phyloP scores from a whole-genome alignment of 2,888 invertebrate genomes.

The Nysson spinosus region DNA sequence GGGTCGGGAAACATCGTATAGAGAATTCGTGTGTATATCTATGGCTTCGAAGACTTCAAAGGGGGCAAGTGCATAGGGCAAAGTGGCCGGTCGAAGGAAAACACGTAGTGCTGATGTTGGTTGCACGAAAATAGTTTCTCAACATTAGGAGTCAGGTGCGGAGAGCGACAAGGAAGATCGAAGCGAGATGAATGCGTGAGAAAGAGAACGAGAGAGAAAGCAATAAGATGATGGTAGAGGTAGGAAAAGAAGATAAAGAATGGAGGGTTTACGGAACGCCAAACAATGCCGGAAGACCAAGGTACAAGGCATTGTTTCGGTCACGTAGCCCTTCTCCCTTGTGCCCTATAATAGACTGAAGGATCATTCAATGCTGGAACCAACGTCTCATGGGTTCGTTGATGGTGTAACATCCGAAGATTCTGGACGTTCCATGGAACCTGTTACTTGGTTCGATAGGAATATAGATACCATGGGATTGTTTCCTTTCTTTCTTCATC shows the following conservation, averaged over 20 bases:
- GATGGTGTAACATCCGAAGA: slow-evolving; percentile 21
- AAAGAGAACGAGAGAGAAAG: neutral
- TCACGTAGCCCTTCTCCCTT: slow-evolving; percentile 47
- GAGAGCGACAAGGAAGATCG: no score
- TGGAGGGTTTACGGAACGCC: slow-evolving; percentile 21
- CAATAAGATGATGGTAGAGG: neutral
- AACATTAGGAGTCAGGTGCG: no score
- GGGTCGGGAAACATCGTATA: slow-evolving; percentile 33
- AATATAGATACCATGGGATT: slow-evolving; percentile 17
- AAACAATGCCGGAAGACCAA: slow-evolving; percentile 33
- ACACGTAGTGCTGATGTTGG: slow-evolving; percentile 13
- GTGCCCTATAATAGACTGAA: slow-evolving; percentile 25
- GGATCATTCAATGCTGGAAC: slow-evolving; percentile 14
- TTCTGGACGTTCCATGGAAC: slow-evolving; percentile 33
- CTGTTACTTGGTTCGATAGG: slow-evolving; percentile 35
- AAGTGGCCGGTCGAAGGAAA: slow-evolving; percentile 18
- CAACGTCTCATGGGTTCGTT: slow-evolving; percentile 31
- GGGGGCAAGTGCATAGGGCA: slow-evolving; percentile 3
- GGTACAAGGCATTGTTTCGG: slow-evolving; percentile 47
- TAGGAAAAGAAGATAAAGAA: slow-evolving; percentile 6
- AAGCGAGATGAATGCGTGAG: neutral
- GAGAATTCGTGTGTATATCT: slow-evolving; percentile 38
- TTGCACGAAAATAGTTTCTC: neutral
- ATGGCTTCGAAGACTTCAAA: slow-evolving; percentile 46
- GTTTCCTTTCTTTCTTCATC: slow-evolving; percentile 8